Conservation (phyloP, 2,113 vertebrate species). For the Myotis davidii region DNA sequence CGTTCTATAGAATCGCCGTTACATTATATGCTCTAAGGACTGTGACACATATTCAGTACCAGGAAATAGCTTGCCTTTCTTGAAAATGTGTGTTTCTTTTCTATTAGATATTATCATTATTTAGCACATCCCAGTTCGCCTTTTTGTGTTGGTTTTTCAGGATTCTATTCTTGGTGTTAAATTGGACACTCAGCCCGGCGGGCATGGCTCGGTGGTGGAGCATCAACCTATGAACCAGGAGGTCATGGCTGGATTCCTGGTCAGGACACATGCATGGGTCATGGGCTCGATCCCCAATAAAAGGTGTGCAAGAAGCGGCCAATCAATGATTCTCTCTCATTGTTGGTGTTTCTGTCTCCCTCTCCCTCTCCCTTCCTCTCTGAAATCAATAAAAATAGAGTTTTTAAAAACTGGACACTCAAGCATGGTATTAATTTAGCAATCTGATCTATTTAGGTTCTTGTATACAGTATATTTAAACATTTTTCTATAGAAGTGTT, state of each 20-base stretch:
- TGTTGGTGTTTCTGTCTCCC: too few relatives aligned
- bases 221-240: too few relatives aligned
- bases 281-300: too few relatives aligned
- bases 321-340: too few relatives aligned
- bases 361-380: too few relatives aligned
- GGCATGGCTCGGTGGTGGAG: too few relatives aligned
- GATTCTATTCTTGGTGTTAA: constrained; percentile 7
- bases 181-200: neutral
- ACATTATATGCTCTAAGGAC: neutral
- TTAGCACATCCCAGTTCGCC: neutral
- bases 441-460: neutral
- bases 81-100: neutral
- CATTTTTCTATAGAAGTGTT: constrained; percentile 31
- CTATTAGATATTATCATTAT: neutral
- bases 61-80: constrained; percentile 14
- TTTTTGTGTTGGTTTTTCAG: constrained; percentile 12
- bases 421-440: neutral
- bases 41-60: neutral
- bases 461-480: neutral
- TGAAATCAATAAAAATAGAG: too few relatives aligned
- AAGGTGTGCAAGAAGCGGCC: too few relatives aligned
- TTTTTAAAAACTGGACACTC: neutral
- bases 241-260: too few relatives aligned
- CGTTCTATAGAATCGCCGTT: neutral
- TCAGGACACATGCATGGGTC: too few relatives aligned